Evolutionary conservation across 2,888 invertebrate species (phyloP), one percentile per base, ranked within the genome.

Genomic region (Xestia sexstrigata): DNA sequence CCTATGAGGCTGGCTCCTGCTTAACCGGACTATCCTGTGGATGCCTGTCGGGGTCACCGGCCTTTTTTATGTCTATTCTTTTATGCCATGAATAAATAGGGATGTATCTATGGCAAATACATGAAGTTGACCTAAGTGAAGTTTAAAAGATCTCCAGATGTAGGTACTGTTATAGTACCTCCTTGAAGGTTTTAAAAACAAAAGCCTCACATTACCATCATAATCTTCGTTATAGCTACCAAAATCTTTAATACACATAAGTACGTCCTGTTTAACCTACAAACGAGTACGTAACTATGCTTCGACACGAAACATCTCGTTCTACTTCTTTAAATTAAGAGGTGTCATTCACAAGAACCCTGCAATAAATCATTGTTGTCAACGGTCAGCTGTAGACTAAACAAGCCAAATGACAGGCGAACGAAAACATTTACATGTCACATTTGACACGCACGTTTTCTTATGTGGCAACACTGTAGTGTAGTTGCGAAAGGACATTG

Each of bases 351-450:
- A 58, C n/a, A 35, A 72, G 78, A 74, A 78, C 49, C 42, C 58
- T 39, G 47, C 30, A 52, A 70, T 78, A 82, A 85, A 83, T 83
- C 78, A 49, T 71, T 76, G 62, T 66, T 82, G 81, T 73, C 70
- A 70, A 9, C 69, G 55, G 23, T 30, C 17, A 26, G 11, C 74
- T 9, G 71, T 73, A 83, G 82, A 78, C 82, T 78, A 83, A 83
- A 85, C 82, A 83, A 85, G 58, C 47, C 15, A 9, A 63, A 58
- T 65, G 81, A 66, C 85, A 69, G n/a, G 15, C 62, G 30, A 55
- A 69, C 63, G 68, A 72, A 63, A 72, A 73, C 76, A 70, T 62
- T 67, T 69, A 70, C 66, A 35, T 35, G 15, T 71, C 45, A 58
- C 55, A 67, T 83, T 81, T 58, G 72, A 68, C 71, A 71, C 83